Base-by-base conservation (phyloP, 2,113 vertebrate genomes). In the Mirounga angustirostris region DNA sequence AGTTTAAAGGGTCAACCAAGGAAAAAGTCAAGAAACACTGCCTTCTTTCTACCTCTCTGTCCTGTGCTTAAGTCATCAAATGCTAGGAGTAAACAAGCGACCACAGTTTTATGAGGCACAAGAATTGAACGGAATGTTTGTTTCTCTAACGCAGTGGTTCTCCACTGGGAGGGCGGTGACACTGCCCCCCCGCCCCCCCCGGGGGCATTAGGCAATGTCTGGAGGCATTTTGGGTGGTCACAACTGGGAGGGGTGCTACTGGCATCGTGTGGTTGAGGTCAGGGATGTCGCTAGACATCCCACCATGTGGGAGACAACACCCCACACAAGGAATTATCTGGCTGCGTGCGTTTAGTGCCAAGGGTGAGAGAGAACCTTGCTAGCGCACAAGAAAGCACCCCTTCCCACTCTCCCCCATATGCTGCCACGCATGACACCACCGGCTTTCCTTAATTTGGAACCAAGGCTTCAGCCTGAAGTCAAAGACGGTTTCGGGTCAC, bases 11-110 rank as follows among this genome's bases (percentile, higher is more conserved):
- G 69, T 59, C 88, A 52, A 1, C 69, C 7, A 1, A 85, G 73
- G 73, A 61, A 82, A 78, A 69, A 21, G 59, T 18, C 19, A 65
- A 89, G 81, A 94, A 71, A 95, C 61, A 61, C 33, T 21, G 21
- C 40, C 43, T 90, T 67, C 83, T 80, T 71, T 67, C n/a, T 74
- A 4, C 71, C 73, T 78, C 74, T 46, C 67, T n/a, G 52, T 78
- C 79, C 81, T 24, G 52, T 50, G 59, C 46, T 73, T 71, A 40
- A 36, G 16, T 81, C 46, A 30, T 24, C 90, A 74, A n/a, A 56
- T 15, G 33, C 80, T 90, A 7, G 12, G 63, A 63, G 52, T 86
- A 95, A 97, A 96, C 89, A 96, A 95, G 94, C 58, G 69, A 61
- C 88, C 92, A 90, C 83, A 87, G 91, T 56, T 74, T 86, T 84